Evolutionary conservation across 2,888 invertebrate species (phyloP).

Genomic region (Lordiphosa andalusiaca): DNA sequence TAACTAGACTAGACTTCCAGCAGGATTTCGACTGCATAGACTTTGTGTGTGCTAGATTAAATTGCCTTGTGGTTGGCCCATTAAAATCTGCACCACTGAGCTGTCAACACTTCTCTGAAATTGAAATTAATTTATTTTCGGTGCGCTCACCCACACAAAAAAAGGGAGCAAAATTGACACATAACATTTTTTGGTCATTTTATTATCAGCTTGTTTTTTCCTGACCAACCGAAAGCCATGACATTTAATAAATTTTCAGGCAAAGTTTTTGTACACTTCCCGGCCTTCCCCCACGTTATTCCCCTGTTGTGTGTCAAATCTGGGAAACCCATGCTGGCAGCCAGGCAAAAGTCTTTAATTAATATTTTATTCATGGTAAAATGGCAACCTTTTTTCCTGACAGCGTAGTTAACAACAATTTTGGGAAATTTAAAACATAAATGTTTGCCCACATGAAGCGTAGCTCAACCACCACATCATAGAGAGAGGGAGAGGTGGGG

Average conservation of each 20-base stretch:
- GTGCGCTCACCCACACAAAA: slow-evolving; percentile 27
- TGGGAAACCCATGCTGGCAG: slow-evolving; percentile 16
- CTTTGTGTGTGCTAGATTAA: too few relatives aligned
- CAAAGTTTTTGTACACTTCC: slow-evolving; percentile 35
- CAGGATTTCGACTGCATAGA: too few relatives aligned
- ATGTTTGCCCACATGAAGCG: slow-evolving; percentile 41
- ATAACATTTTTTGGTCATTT: slow-evolving; percentile 27
- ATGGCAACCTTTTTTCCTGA: slow-evolving; percentile 24
- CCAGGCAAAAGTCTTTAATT: slow-evolving; percentile 59
- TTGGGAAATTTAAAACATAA: slow-evolving; percentile 55
- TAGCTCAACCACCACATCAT: slow-evolving; percentile 12
- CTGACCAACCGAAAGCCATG: slow-evolving; percentile 14
- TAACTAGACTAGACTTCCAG: neutral
- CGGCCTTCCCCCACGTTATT: neutral
- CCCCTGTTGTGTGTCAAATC: slow-evolving; percentile 29
- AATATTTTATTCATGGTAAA: slow-evolving; percentile 60
- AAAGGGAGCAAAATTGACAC: slow-evolving; percentile 49
- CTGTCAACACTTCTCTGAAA: slow-evolving; percentile 24
- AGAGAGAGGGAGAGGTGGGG: neutral
- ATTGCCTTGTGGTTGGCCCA: too few relatives aligned
- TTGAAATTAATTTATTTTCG: slow-evolving; percentile 39
- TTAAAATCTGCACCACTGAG: slow-evolving; percentile 6
- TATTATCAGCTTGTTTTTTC: slow-evolving; percentile 14
- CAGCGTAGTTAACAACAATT: slow-evolving; percentile 64
- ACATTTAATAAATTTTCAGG: slow-evolving; percentile 63